These are phyloP conservation scores for Eudyptes chrysolophus DNA, from an alignment of 2,113 vertebrate species.

Conservation along the genomic window DNA sequence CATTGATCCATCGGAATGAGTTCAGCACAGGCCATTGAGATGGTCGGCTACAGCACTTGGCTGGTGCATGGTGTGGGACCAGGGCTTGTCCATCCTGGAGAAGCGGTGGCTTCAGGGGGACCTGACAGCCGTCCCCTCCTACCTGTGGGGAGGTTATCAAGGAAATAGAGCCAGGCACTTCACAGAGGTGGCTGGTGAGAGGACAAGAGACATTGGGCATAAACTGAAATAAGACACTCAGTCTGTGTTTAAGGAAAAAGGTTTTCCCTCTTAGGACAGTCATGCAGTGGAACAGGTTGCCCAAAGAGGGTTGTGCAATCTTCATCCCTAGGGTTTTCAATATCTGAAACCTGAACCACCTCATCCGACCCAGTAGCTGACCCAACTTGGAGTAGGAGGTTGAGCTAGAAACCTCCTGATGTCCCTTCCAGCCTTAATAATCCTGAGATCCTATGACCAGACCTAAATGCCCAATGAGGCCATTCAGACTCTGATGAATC, in stretches of 20 bases:
- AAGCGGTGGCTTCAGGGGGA: neutral
- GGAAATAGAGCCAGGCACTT: neutral
- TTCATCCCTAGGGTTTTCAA: neutral
- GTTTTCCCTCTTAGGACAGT: neutral
- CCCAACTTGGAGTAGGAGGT: neutral
- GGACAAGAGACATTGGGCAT: neutral
- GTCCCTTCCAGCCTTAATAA: neutral
- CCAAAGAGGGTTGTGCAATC: neutral
- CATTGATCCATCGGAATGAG: neutral
- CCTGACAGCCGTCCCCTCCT: accelerated
- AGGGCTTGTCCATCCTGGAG: neutral
- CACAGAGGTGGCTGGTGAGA: neutral
- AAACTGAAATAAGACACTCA: neutral
- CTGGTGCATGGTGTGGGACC: neutral
- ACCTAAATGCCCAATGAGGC: neutral
- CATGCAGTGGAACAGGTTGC: neutral
- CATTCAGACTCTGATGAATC: neutral
- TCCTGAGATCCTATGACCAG: neutral
- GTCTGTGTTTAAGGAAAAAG: neutral
- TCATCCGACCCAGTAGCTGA: neutral
- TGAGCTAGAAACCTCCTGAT: neutral
- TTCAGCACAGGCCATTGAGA: neutral
- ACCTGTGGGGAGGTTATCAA: neutral
- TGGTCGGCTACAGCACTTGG: neutral
- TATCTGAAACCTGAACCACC: neutral